phyloP scores from a whole-genome alignment of 2,888 invertebrate genomes.

The Drosophila hawaiiensis region DNA sequence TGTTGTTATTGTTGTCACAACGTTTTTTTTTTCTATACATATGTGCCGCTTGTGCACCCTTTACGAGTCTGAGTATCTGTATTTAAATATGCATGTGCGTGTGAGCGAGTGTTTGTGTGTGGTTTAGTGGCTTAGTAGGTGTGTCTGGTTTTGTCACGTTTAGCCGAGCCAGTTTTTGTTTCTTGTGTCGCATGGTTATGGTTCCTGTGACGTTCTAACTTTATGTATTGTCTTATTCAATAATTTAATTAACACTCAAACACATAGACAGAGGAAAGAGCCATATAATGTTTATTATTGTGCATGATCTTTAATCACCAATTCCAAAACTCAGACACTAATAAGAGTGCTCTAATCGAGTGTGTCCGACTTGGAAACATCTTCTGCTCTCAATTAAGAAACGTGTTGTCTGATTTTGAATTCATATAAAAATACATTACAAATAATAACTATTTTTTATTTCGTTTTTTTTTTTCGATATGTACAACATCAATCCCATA shows the following conservation, averaged over 20 bases:
- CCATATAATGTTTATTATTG: background rate
- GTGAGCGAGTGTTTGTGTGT: conserved; percentile 16
- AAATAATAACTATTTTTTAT: too few relatives aligned
- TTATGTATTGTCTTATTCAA: conserved; percentile 66
- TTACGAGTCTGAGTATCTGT: conserved; percentile 29
- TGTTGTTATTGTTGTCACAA: conserved; percentile 21
- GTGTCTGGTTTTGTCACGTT: conserved; percentile 54
- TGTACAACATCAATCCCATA: background rate
- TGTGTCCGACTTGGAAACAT: background rate
- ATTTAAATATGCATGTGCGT: conserved; percentile 34
- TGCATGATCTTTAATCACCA: background rate
- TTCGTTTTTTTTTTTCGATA: background rate
- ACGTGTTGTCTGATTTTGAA: background rate
- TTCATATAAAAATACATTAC: background rate
- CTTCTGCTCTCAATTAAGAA: background rate
- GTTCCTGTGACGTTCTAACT: conserved; percentile 32
- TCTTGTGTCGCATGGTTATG: conserved; percentile 22
- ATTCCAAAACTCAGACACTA: background rate
- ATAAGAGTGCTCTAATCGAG: background rate
- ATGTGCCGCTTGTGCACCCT: conserved; percentile 31
- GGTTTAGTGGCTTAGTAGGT: conserved; percentile 34
- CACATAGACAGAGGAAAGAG: background rate
- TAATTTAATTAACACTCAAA: conserved; percentile 70
- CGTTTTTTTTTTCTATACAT: conserved; percentile 4
- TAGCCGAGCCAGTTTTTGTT: conserved; percentile 39